Evolutionary conservation across 1,140 invertebrate genomes (phyloP), one percentile per base, ranked within the genome.

Genomic region (Acromyrmex heyeri): DNA sequence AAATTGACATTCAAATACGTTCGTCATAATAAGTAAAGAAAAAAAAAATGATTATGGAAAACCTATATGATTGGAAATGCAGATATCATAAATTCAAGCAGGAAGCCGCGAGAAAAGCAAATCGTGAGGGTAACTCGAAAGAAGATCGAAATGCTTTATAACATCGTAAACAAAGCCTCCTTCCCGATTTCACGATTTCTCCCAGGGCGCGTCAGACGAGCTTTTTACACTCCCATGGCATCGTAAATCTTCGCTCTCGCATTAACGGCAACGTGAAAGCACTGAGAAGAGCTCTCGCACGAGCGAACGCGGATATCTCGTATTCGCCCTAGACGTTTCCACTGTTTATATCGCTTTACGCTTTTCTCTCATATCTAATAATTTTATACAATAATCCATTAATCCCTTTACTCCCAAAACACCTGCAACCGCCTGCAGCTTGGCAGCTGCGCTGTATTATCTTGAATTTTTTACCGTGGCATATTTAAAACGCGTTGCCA

Each of bases 181-280:
- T 59, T 82, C 30, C 34, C 72, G 55, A 76, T 85, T 76, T 85
- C 77, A 62, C 78, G 78, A 82, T 73, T 44, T 82, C 55, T 72
- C 48, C 44, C n/a, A 21, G 62, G 73, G 27, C 48, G 85, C 77
- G 77, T 73, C 48, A 57, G 55, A 72, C 78, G 78, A 72, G 77
- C 78, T 82, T 86, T 86, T 86, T 86, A 82, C 85, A 72, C 64
- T 70, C 78, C 44, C 77, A n/a, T 21, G 57, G 50, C 48, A 7
- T 87, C 86, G 86, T 87, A 87, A 87, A 87, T 87, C 86, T 76
- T 87, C 64, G 18, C 38, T 44, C 44, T 85, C 50, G 86, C 81
- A 81, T 76, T 85, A 85, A 85, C 77, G 69, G 79, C 79, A 73
- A 82, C 55, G 67, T 73, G 79, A 82, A 83, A 61, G 69, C 64